These are phyloP conservation scores for Ophion slaviceki DNA, from an alignment of 2,888 invertebrate genomes.

Conservation along the genomic window DNA sequence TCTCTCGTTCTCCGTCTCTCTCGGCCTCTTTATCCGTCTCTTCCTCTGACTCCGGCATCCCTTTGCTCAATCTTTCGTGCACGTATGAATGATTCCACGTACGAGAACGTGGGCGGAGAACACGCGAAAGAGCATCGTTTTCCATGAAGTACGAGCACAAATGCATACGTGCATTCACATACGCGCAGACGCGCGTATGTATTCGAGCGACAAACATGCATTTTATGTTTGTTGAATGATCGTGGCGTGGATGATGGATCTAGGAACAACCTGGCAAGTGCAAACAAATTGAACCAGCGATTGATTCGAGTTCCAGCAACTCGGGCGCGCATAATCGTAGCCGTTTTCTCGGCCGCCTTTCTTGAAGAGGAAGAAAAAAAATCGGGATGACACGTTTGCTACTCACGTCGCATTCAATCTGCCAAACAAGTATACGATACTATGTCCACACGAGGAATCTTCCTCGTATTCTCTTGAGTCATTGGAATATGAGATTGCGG, in stretches of 20 bases:
- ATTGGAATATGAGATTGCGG: conserved; percentile 7
- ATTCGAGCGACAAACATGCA: conserved; percentile 31
- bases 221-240: conserved; percentile 55
- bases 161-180: conserved; percentile 2
- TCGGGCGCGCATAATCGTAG: conserved; percentile 3
- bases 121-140: conserved; percentile 25
- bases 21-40: conserved; percentile 2
- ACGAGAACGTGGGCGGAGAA: conserved; percentile 47
- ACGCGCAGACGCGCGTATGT: conserved; percentile 6
- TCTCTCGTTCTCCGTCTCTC: conserved; percentile 10
- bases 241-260: conserved; percentile 43
- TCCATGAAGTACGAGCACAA: conserved; percentile 50
- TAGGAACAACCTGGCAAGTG: conserved; percentile 52
- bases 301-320: neutral
- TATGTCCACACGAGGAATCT: neutral
- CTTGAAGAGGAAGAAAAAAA: neutral
- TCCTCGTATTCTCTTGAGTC: conserved; percentile 51
- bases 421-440: conserved; percentile 38
- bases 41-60: conserved; percentile 27
- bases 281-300: conserved; percentile 37
- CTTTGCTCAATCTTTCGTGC: neutral
- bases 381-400: conserved; percentile 1
- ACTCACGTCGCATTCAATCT: conserved; percentile 29
- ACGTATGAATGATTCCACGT: conserved; percentile 59
- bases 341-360: neutral